phyloP scores from a whole-genome alignment of 2,797 vertebrate genomes.

The Paramormyrops hopkinsi region DNA sequence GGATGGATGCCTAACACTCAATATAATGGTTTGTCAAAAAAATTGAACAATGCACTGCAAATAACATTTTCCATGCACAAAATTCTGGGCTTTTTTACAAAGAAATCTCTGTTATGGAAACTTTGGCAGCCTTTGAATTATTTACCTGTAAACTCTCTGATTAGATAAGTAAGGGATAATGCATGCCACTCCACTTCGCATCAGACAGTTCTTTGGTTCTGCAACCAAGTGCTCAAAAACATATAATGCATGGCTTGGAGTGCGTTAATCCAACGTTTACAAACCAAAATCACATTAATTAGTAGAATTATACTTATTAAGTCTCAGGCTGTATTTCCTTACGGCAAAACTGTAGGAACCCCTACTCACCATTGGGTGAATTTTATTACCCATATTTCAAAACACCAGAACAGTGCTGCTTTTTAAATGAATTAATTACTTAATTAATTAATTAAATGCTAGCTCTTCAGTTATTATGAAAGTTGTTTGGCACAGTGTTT shows the following conservation, averaged over 20 bases:
- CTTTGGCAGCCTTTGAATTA: background rate
- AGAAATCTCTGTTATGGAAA: background rate
- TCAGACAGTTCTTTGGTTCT: background rate
- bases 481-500: background rate
- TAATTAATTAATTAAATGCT: background rate
- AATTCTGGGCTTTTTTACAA: background rate
- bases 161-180: background rate
- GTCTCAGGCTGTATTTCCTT: background rate
- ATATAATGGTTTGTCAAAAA: background rate
- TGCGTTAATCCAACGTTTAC: background rate
- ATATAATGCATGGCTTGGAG: background rate
- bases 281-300: background rate
- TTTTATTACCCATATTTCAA: background rate
- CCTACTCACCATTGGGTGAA: background rate
- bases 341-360: background rate
- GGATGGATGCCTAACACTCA: background rate
- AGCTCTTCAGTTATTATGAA: background rate
- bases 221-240: background rate
- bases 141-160: background rate
- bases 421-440: background rate
- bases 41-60: background rate
- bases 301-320: background rate
- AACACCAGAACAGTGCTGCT: background rate
- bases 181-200: background rate
- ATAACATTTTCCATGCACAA: background rate